Evolutionary conservation across 2,113 vertebrate genomes (phyloP).

Genomic region (Pungitius pungitius): DNA sequence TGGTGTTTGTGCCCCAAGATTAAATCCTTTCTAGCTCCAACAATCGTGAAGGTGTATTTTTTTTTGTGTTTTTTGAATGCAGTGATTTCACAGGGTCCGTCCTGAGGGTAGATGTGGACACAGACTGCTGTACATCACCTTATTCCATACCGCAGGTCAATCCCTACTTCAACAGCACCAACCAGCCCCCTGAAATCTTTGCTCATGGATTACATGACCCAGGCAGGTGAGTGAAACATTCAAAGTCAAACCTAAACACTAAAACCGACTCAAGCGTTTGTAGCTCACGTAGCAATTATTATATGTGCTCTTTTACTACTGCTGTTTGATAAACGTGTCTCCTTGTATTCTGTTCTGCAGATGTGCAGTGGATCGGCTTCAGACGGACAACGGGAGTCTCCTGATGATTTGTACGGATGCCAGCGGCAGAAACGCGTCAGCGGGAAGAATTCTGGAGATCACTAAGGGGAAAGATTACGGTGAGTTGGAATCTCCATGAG

Average conservation of each 20-base stretch:
- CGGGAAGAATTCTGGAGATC: conserved; percentile 93
- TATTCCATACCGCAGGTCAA: conserved; percentile 94
- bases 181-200: conserved; percentile 98
- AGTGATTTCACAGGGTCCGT: conserved; percentile 99
- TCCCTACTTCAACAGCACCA: conserved; percentile 98
- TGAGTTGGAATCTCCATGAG: conserved; percentile 75
- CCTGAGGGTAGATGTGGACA: conserved; percentile 93
- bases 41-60: conserved; percentile 31
- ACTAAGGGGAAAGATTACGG: conserved; percentile 96
- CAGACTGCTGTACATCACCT: conserved; percentile 86
- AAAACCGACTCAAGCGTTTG: neutral
- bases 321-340: conserved; percentile 7
- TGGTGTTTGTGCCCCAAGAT: conserved; percentile 12
- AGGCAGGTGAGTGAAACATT: conserved; percentile 88
- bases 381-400: conserved; percentile 89
- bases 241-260: neutral
- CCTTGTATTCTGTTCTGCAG: conserved; percentile 70
- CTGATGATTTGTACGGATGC: conserved; percentile 95
- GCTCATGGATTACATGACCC: conserved; percentile 97
- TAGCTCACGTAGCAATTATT: neutral
- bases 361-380: conserved; percentile 92
- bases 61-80: conserved; percentile 64
- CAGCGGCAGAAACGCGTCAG: conserved; percentile 90
- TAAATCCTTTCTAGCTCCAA: conserved; percentile 11
- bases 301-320: neutral